These are phyloP conservation scores for Lophius americanus DNA, from an alignment of 2,797 vertebrate species.

Conservation along the genomic window DNA sequence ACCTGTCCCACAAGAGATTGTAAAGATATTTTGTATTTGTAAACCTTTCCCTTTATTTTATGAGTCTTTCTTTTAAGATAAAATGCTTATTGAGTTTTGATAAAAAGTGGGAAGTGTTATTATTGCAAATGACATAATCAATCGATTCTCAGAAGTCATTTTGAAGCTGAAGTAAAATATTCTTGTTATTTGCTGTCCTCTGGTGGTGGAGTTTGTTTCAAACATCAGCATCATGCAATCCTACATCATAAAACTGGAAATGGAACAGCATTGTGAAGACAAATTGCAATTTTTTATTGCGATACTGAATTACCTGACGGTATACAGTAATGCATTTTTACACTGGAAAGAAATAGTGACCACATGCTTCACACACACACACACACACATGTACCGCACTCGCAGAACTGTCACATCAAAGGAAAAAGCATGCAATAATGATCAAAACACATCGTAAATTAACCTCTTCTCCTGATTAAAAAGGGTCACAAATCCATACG, in stretches of 20 bases:
- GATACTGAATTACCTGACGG: slow-evolving; percentile 76
- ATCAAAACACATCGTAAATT: slow-evolving; percentile 56
- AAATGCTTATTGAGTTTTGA: neutral
- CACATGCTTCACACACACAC: slow-evolving; percentile 73
- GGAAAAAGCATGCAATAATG: slow-evolving; percentile 76
- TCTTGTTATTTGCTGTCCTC: slow-evolving; percentile 47
- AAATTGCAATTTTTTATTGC: slow-evolving; percentile 80
- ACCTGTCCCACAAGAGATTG: too few species aligned
- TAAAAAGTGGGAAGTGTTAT: too few species aligned
- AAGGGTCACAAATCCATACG: slow-evolving; percentile 47
- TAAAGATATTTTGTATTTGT: too few species aligned
- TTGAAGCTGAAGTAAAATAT: too few species aligned
- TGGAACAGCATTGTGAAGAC: slow-evolving; percentile 41
- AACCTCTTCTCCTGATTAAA: slow-evolving; percentile 40
- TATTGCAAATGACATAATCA: neutral
- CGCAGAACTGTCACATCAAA: slow-evolving; percentile 68
- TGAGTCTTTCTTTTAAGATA: neutral
- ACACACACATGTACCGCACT: slow-evolving; percentile 60
- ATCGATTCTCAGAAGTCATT: too few species aligned
- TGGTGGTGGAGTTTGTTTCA: slow-evolving; percentile 29
- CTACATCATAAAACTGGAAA: slow-evolving; percentile 20
- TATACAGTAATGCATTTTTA: slow-evolving; percentile 72
- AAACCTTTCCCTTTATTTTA: too few species aligned
- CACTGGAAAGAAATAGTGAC: slow-evolving; percentile 74
- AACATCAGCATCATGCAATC: neutral